Base-by-base conservation (phyloP, 2,888 invertebrate genomes). In the Leucophenga montana region DNA sequence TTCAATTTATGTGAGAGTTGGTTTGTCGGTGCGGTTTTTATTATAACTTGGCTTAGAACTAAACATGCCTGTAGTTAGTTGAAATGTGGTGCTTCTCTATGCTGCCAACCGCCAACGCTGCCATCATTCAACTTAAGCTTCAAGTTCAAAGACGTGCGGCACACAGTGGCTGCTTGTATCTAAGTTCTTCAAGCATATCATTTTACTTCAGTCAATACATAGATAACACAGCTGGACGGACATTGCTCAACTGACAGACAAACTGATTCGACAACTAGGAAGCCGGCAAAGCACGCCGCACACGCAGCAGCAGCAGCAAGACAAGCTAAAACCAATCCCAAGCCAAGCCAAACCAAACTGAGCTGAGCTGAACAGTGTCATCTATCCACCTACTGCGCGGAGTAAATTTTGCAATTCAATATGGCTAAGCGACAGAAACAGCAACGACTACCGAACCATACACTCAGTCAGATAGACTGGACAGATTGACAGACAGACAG, bases 151-250 rank as follows among this genome's bases (percentile, higher is more conserved):
- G 33, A 31, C 59, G n/a, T 27, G 22, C 14, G 22, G 20, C 46
- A 56, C 39, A 39, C n/a, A 39, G 46, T 57, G 59, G 50, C 53
- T 62, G 22, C 27, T 59, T 27, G 59, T 18, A 11, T 31, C n/a
- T 33, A 59, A 33, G 33, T 33, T 33, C 59, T 59, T 31, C 59
- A 59, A 59, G n/a, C 59, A 59, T 59, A 59, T 59, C 59, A 27
- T 59, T 33, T 59, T 59, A 59, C 59, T 13, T 59, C 2, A 14
- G n/a, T 6, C 46, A 46, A 46, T 46, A 53, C n/a, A 14, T 46
- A 14, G 46, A 14, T 46, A n/a, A 46, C 13, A 46, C n/a, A 46
- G 46, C 27, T 8, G 9, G 9, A 39, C 11, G 9, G 8, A 39
- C 11, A 39, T n/a, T n/a, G n/a, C n/a, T n/a, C n/a, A n/a, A n/a